Percentiles rank a stretch among this genome's conserved stretches.
These are phyloP conservation scores for Bembecia ichneumoniformis DNA, from an alignment of 2,888 invertebrate genomes.

Conservation along the genomic window DNA sequence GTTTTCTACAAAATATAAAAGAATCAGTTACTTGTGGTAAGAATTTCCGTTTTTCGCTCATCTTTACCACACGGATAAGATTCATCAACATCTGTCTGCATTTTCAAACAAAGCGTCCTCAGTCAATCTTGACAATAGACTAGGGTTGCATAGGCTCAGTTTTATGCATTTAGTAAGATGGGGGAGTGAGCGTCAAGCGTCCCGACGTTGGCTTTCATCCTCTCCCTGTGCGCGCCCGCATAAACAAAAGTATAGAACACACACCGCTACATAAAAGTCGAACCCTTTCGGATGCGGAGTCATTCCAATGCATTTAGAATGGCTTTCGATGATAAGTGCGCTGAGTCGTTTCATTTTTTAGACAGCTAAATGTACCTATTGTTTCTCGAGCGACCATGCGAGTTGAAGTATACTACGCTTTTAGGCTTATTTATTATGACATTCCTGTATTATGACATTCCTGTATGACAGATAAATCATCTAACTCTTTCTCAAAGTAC, in stretches of 20 bases:
- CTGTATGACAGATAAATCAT: too few relatives aligned
- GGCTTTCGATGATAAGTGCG: slow-evolving; percentile 67
- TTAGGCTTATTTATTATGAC: background rate
- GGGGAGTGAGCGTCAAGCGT: slow-evolving; percentile 49
- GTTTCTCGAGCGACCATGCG: slow-evolving; percentile 40
- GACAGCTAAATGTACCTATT: slow-evolving; percentile 61
- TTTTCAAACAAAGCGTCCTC: slow-evolving; percentile 49
- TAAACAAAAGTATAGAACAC: slow-evolving; percentile 44
- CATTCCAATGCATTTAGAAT: slow-evolving; percentile 57
- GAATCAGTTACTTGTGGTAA: background rate
- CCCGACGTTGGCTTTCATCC: slow-evolving; percentile 60
- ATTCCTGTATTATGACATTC: too few relatives aligned
- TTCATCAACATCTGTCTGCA: slow-evolving; percentile 31
- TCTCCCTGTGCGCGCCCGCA: slow-evolving; percentile 51
- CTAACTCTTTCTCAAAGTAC: too few relatives aligned
- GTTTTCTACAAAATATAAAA: too few relatives aligned
- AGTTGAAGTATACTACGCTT: slow-evolving; percentile 25
- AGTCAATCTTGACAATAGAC: slow-evolving; percentile 59
- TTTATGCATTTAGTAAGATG: slow-evolving; percentile 58
- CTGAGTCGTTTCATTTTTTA: slow-evolving; percentile 58
- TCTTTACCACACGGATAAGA: slow-evolving; percentile 17
- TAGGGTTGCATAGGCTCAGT: slow-evolving; percentile 47
- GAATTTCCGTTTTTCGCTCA: slow-evolving; percentile 13
- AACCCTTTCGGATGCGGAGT: slow-evolving; percentile 45
- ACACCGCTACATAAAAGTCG: slow-evolving; percentile 16